Evolutionary conservation across 1,140 invertebrate species (phyloP).

Genomic region (Rhyzopertha dominica): DNA sequence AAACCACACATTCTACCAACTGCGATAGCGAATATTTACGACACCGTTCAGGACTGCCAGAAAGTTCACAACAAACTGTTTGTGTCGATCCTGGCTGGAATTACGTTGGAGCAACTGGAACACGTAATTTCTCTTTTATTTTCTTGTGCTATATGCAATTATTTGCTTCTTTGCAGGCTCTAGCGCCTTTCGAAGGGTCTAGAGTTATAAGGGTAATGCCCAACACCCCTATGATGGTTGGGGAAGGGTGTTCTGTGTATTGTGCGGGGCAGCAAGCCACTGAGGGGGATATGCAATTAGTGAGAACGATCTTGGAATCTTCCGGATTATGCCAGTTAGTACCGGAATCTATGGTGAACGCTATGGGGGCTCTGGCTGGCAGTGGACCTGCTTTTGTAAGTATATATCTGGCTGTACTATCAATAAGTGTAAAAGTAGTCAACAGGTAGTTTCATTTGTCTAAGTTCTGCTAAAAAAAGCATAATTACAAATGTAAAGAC

Average conservation of each 20-base stretch:
- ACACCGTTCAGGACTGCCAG: constrained; percentile 30
- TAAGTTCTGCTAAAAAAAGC: no score
- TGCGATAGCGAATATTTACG: constrained; percentile 51
- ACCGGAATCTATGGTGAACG: constrained; percentile 75
- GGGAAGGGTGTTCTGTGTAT: constrained; percentile 74
- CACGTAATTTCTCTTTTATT: constrained; percentile 49
- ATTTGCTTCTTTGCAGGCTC: constrained; percentile 23
- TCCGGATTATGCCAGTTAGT: constrained; percentile 76
- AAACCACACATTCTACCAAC: constrained; percentile 74
- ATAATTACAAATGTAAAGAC: no score
- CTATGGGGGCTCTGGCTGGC: constrained; percentile 75
- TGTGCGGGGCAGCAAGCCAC: constrained; percentile 53
- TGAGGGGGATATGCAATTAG: constrained; percentile 53
- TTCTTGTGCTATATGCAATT: constrained; percentile 4
- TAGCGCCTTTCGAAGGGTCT: constrained; percentile 47
- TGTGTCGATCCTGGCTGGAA: constrained; percentile 76
- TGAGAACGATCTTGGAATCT: constrained; percentile 66
- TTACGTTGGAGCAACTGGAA: constrained; percentile 62
- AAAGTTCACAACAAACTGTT: constrained; percentile 54
- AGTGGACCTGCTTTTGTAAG: constrained; percentile 91
- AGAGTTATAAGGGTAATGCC: constrained; percentile 86
- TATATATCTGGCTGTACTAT: constrained; percentile 16
- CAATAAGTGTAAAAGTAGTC: no score
- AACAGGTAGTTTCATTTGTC: no score
- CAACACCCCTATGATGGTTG: constrained; percentile 85